Base-by-base conservation (phyloP, 2,113 vertebrate species). In the Eulacestoma nigropectus region DNA sequence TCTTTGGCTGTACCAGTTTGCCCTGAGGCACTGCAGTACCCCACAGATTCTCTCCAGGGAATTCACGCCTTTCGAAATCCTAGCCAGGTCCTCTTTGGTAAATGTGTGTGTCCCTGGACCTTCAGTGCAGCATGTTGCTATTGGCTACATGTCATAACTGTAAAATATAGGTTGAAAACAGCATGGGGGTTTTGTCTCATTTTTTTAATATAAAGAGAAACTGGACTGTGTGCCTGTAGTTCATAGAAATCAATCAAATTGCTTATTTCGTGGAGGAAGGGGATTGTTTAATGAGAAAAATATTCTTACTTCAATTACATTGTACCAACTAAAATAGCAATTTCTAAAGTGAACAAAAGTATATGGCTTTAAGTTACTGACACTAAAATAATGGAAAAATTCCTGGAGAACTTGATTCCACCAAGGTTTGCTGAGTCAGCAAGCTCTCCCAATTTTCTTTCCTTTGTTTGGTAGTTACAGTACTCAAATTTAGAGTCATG, bases 1-100 rank as follows among this genome's bases (percentile, higher is more conserved):
- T 96, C 63, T 62, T 96, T 95, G 83, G 90, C 88, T 94, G 80
- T 82, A 75, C 74, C 75, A 94, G 39, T 82, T 62, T 88, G 89
- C 89, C 82, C 81, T 37, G 49, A 81, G 87, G 87, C 79, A 70
- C 35, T 84, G 62, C 46, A 87, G 30, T 80, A 41, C 84, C 84
- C 82, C 72, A 56, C 84, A 73, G 37, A n/a, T 72, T 86, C 49
- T 93, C 65, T 89, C 41, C 65, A 63, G 67, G 63, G 72, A 86
- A 82, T 73, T 63, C 5, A 25, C 26, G 41, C 59, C 69, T 88
- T 84, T 84, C 49, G 3, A 79, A 90, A 64, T 35, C 49, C 39
- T 64, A 78, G 69, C 80, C 68, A 59, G 41, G 60, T 72, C 84
- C 49, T 93, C 67, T 39, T 57, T 8, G 4, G 49, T 78, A 92